Base-by-base conservation (phyloP, 2,888 invertebrate species). In the Dione juno region DNA sequence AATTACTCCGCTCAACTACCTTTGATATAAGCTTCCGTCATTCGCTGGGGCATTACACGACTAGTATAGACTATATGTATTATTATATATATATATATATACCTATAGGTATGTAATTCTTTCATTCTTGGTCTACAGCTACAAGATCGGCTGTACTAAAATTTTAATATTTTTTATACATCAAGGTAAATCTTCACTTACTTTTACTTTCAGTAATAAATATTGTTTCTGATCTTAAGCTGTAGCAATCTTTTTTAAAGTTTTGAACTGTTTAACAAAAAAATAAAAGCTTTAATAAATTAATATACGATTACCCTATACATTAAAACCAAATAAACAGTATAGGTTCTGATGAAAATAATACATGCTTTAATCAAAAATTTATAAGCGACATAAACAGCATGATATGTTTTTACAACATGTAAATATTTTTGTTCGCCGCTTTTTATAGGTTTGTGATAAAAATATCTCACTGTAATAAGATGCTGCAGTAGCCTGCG, bases 1-100 rank as follows among this genome's bases (percentile, higher is more conserved):
- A 86, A 88, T 87, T 87, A 86, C 88, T 87, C 84, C 82, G 85
- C 83, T 83, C 82, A 87, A 88, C 84, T 85, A 82, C 84, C 83
- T 83, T 84, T 85, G 86, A 89, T 86, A 74, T 74, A 76, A 80
- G 87, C 87, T 89, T 91, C 90, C 90, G 88, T 75, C 76, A 78
- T 75, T 76, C 71, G 75, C 74, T 74, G 67, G 70, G 70, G 78
- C 75, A 71, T 72, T 74, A 74, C 74, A 59, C 70, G 67, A 57
- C 54, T 52, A 74, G 69, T 71, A 66, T 21, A n/a, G 19, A 37
- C 50, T 50, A 50, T 45, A 43, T 21, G 13, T 41, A 13, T 9
- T 14, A 14, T 14, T n/a, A n/a, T n/a, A n/a, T n/a, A n/a, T n/a
- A n/a, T n/a, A n/a, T n/a, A n/a, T n/a, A n/a, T n/a, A n/a, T n/a